These are phyloP conservation scores for Ancistrus triradiatus DNA, from an alignment of 2,113 vertebrate species.

Conservation along the genomic window DNA sequence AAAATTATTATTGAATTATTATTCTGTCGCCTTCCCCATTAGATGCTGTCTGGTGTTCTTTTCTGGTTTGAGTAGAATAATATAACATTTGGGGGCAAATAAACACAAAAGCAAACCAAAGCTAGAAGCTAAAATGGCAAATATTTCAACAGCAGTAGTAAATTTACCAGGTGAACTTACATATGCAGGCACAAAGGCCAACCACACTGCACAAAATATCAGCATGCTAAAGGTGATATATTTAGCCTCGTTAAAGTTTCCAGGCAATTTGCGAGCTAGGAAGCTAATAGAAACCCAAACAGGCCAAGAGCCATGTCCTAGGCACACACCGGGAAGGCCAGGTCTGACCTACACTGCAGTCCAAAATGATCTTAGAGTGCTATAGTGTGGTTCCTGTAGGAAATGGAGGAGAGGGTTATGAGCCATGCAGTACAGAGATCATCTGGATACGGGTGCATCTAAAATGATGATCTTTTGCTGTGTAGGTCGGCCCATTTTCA, in stretches of 20 bases:
- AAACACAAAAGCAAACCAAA: slow-evolving; percentile 64
- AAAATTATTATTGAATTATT: slow-evolving; percentile 41
- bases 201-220: slow-evolving; percentile 71
- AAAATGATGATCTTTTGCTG: slow-evolving; percentile 59
- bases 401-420: slow-evolving; percentile 51
- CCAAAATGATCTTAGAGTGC: slow-evolving; percentile 56
- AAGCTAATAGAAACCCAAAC: slow-evolving; percentile 60
- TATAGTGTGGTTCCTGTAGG: slow-evolving; percentile 48
- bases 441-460: slow-evolving; percentile 55
- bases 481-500: slow-evolving; percentile 60
- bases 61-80: slow-evolving; percentile 57
- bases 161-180: slow-evolving; percentile 72
- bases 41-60: slow-evolving; percentile 33
- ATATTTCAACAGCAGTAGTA: slow-evolving; percentile 67
- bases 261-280: slow-evolving; percentile 62
- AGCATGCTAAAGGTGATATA: slow-evolving; percentile 74
- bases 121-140: slow-evolving; percentile 68
- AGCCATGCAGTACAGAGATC: slow-evolving; percentile 59
- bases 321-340: too few relatives aligned
- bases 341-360: slow-evolving; percentile 57
- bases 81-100: slow-evolving; percentile 67
- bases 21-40: slow-evolving; percentile 1
- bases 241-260: slow-evolving; percentile 73
- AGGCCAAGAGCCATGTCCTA: too few relatives aligned
- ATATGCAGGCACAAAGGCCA: slow-evolving; percentile 70